Conservation (phyloP, 2,113 vertebrate species). For the Pelvicachromis taeniatus region DNA sequence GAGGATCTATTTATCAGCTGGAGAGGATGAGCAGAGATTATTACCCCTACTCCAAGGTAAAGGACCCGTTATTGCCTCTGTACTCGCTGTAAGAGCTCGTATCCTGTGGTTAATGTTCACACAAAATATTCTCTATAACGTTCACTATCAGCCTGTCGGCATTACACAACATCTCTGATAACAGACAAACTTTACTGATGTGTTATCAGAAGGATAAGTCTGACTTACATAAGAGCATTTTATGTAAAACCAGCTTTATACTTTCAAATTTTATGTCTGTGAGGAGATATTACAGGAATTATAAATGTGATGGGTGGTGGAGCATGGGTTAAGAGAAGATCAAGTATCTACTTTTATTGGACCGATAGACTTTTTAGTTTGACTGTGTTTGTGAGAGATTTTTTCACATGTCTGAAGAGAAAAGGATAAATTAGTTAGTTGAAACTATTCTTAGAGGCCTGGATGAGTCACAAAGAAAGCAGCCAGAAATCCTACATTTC, state of each 20-base stretch:
- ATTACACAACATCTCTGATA: background rate
- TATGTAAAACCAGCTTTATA: background rate
- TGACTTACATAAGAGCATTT: background rate
- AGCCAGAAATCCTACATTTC: background rate
- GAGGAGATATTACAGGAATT: background rate
- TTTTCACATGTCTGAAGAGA: background rate
- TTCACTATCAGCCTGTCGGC: background rate
- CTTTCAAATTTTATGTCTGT: background rate
- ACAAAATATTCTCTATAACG: background rate
- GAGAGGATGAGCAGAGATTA: conserved; percentile 37
- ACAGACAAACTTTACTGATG: background rate
- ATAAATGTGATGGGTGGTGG: background rate
- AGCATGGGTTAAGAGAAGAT: background rate
- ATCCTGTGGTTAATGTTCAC: background rate
- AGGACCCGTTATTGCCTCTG: background rate
- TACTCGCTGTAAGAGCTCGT: background rate
- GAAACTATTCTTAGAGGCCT: background rate
- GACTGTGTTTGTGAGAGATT: background rate
- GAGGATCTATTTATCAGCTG: background rate
- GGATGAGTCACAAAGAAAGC: background rate
- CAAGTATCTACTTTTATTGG: background rate
- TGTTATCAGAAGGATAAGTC: background rate
- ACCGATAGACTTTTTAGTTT: background rate
- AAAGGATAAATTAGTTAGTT: background rate
- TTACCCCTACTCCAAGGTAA: conserved; percentile 57